Conservation (phyloP, 2,113 vertebrate genomes). For the Siniperca chuatsi region DNA sequence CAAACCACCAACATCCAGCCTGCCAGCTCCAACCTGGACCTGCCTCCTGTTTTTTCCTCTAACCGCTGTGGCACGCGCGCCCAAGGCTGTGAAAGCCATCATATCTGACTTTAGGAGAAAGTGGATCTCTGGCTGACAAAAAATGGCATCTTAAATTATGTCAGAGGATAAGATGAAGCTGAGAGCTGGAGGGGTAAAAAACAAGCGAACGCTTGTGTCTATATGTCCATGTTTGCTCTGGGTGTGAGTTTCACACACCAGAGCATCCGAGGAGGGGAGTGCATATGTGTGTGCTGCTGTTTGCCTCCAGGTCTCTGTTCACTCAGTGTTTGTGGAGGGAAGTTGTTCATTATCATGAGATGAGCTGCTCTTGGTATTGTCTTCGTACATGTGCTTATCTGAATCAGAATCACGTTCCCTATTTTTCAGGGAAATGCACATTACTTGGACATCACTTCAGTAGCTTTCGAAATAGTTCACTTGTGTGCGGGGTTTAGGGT, state of each 20-base stretch:
- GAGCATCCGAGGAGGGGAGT: background rate
- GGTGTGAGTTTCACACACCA: background rate
- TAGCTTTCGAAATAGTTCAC: too few species aligned
- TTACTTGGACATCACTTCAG: too few species aligned
- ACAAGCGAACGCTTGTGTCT: background rate
- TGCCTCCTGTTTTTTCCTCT: background rate
- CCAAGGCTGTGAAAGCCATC: background rate
- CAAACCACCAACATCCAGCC: background rate
- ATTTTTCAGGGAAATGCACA: too few species aligned
- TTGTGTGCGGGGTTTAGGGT: too few species aligned
- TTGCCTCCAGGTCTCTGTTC: background rate
- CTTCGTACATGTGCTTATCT: background rate
- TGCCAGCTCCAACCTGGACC: background rate
- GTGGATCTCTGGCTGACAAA: background rate
- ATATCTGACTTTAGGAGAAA: background rate
- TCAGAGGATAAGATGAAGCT: background rate
- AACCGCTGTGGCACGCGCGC: background rate
- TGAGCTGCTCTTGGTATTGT: background rate
- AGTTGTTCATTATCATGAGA: background rate
- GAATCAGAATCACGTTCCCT: background rate
- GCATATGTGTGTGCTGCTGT: background rate
- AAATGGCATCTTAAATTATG: conserved; percentile 11
- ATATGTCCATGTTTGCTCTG: background rate
- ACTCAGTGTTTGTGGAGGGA: background rate
- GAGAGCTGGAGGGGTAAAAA: background rate